These are phyloP conservation scores for Piprites chloris DNA, from an alignment of 2,113 vertebrate genomes.

Conservation along the genomic window DNA sequence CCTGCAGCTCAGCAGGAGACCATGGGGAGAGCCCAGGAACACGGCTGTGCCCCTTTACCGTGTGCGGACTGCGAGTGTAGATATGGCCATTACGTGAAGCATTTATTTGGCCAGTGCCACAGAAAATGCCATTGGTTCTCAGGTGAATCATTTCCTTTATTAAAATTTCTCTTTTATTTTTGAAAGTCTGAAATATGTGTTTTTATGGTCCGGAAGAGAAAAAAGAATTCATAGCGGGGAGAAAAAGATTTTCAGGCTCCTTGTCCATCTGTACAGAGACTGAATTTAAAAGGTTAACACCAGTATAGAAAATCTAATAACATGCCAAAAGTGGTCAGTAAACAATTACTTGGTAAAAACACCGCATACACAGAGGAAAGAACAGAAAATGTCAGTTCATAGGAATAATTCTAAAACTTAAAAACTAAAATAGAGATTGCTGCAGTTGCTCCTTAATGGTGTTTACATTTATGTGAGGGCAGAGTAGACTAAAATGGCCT, in stretches of 20 bases:
- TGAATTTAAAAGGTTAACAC: conserved; percentile 56
- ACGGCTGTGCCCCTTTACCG: not conserved
- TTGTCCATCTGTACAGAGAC: conserved; percentile 47
- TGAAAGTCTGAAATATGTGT: not conserved
- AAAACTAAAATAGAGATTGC: not conserved
- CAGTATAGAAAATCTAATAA: conserved; percentile 10
- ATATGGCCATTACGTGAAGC: not conserved
- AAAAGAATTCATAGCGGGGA: conserved; percentile 38
- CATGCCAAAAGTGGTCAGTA: not conserved
- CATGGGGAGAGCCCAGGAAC: not conserved
- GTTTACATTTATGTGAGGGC: not conserved
- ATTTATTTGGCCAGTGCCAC: not conserved
- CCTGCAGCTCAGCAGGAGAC: not conserved
- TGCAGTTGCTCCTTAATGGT: not conserved
- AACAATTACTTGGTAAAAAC: not conserved
- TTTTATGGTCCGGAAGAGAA: conserved; percentile 34
- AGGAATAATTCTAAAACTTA: not conserved
- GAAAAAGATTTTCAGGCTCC: conserved; percentile 45
- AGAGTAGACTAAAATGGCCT: conserved; percentile 2
- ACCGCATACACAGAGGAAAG: not conserved
- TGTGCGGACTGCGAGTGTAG: not conserved
- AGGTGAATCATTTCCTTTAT: not conserved
- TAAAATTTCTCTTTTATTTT: not conserved
- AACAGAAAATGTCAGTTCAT: not conserved
- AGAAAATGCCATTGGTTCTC: conserved; percentile 22